phyloP scores from a whole-genome alignment of 1,140 invertebrate species.

The Oryctes rhinoceros region DNA sequence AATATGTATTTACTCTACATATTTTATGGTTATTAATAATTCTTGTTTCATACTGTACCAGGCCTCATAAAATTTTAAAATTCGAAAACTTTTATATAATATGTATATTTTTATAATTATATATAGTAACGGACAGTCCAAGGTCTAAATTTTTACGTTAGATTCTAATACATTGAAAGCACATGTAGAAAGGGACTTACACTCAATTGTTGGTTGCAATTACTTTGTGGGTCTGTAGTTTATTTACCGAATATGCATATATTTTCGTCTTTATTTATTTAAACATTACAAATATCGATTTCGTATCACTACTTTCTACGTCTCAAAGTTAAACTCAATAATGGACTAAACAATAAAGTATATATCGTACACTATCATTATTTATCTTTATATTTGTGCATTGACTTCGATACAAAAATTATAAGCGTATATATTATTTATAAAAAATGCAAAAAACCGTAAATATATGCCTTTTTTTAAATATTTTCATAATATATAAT shows the following conservation, averaged over 20 bases:
- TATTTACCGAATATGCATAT: conserved; percentile 42
- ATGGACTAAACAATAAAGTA: conserved; percentile 45
- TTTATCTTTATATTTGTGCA: conserved; percentile 56
- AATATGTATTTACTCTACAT: conserved; percentile 57
- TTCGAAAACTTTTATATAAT: conserved; percentile 60
- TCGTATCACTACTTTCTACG: conserved; percentile 54
- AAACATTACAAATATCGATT: conserved; percentile 60
- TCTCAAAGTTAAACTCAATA: conserved; percentile 46
- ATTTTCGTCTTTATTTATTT: conserved; percentile 46
- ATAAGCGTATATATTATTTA: conserved; percentile 50
- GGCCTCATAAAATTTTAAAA: conserved; percentile 62
- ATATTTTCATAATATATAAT: conserved; percentile 18
- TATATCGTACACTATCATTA: conserved; percentile 41
- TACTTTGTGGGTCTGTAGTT: conserved; percentile 22
- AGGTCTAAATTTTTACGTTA: conserved; percentile 57
- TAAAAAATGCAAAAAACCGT: conserved; percentile 43
- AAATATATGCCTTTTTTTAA: conserved; percentile 34
- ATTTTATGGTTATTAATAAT: conserved; percentile 26
- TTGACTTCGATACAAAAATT: conserved; percentile 55
- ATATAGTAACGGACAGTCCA: conserved; percentile 57
- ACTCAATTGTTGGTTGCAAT: conserved; percentile 31
- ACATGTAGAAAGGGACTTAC: conserved; percentile 53
- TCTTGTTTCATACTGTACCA: conserved; percentile 57
- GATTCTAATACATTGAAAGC: conserved; percentile 61
- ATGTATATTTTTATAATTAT: conserved; percentile 36